Evolutionary conservation across 2,797 vertebrate genomes (phyloP), one percentile per base, ranked within the genome.

Genomic region (Rhynchotus rufescens): DNA sequence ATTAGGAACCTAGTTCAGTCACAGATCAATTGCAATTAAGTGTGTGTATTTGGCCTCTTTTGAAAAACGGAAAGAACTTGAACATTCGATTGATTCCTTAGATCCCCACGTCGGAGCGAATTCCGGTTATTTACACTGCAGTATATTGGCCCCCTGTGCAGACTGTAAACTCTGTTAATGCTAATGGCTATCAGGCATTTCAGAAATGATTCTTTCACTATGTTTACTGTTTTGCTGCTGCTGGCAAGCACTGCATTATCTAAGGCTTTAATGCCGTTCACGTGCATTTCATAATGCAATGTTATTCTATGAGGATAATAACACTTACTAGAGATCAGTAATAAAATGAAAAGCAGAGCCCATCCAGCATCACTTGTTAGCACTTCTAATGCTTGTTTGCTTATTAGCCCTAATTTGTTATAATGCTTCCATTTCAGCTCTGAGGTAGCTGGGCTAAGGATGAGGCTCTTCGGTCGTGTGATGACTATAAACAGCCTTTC

Each of bases 301-400:
- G 88, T 90, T 94, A 57, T 93, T 95, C 91, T 92, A 57, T 64
- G 86, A 84, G 80, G 67, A 73, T 94, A 87, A 90, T 82, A 91
- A 87, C 76, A 78, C 81, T 91, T 93, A 84, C 78, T 91, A 60
- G 62, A 90, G 90, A 94, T 92, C 64, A 84, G 82, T 86, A 91
- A 77, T 89, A 86, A 91, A 94, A 95, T 93, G 36, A 93, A 83
- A 92, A 95, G 9, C 62, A 86, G 83, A 94, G 79, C 51, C 86
- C 93, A 77, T 91, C 86, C 64, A 84, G 72, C 80, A 87, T 86
- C 79, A 13, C 93, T 96, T 91, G 92, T 94, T 96, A 95, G 80
- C 93, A 93, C 93, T 85, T 85, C 49, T 86, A 90, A 76, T 80
- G 94, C 76, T 73, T 96, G 90, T 91, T 93, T 95, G 84, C 90